A percentile compares a stretch with the other conserved stretches of the same genome.
These are phyloP conservation scores for Entomyzon cyanotis DNA, from an alignment of 2,113 vertebrate species.

Conservation along the genomic window DNA sequence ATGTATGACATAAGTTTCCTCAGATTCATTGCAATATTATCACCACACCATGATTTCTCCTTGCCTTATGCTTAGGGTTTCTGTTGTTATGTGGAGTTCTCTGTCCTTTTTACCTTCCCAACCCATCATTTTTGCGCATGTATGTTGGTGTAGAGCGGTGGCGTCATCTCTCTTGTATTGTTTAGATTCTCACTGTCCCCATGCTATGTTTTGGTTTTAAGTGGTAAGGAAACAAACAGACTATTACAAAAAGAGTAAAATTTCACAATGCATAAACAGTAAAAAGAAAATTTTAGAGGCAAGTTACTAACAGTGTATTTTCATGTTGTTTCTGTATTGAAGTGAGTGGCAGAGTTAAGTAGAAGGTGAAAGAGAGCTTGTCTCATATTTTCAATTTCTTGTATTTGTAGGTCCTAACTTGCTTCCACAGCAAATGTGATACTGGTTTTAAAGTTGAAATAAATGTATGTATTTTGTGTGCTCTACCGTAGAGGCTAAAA, in stretches of 20 bases:
- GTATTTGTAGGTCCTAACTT: neutral
- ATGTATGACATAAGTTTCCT: neutral
- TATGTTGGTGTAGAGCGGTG: neutral
- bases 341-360: neutral
- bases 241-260: neutral
- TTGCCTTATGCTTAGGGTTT: neutral
- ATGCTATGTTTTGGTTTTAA: neutral
- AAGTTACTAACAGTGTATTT: neutral
- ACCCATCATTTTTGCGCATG: neutral
- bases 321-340: neutral
- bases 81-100: neutral
- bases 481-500: neutral
- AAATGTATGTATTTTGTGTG: neutral
- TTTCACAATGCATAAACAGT: neutral
- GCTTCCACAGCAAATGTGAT: neutral
- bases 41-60: neutral
- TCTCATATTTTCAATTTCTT: neutral
- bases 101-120: neutral
- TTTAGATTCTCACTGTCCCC: neutral
- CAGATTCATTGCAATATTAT: accelerated
- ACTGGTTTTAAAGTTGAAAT: neutral
- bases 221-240: neutral
- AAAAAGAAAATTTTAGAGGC: neutral
- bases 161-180: neutral
- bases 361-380: neutral